Evolutionary conservation across 2,113 vertebrate genomes (phyloP).

Genomic region (Tragelaphus strepsiceros): DNA sequence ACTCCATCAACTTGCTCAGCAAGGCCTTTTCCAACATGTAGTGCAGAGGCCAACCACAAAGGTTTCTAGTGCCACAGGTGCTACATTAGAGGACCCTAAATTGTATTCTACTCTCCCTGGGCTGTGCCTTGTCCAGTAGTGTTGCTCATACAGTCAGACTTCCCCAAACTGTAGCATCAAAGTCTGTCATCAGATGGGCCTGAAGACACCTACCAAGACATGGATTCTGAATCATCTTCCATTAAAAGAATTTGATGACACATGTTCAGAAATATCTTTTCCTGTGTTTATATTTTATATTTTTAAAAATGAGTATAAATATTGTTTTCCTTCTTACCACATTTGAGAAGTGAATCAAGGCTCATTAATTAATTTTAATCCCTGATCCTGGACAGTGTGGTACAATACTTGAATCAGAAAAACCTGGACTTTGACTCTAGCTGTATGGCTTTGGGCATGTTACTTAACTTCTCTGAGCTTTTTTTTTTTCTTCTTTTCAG

Average conservation of each 20-base stretch:
- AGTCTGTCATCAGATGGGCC: neutral
- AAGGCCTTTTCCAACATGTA: neutral
- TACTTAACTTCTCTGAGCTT: neutral
- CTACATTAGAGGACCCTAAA: neutral
- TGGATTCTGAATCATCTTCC: constrained; percentile 40
- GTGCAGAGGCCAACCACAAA: constrained; percentile 38
- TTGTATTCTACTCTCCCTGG: neutral
- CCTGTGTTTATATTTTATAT: constrained; percentile 45
- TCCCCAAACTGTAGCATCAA: neutral
- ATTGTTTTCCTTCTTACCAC: constrained; percentile 12
- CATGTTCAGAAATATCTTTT: constrained; percentile 14
- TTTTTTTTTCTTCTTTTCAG: neutral
- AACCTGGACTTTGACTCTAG: neutral
- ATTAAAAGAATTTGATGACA: constrained; percentile 42
- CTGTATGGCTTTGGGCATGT: neutral
- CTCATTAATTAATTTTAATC: neutral
- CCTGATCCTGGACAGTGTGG: neutral
- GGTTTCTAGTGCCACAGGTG: neutral
- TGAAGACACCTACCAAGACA: constrained; percentile 5
- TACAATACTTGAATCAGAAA: neutral
- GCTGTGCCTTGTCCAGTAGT: neutral
- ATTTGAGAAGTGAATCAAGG: neutral
- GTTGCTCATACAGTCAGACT: neutral
- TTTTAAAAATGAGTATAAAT: constrained; percentile 46
- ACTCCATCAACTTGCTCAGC: constrained; percentile 25